Conservation (phyloP, 2,797 vertebrate genomes). For the Tragelaphus eurycerus region DNA sequence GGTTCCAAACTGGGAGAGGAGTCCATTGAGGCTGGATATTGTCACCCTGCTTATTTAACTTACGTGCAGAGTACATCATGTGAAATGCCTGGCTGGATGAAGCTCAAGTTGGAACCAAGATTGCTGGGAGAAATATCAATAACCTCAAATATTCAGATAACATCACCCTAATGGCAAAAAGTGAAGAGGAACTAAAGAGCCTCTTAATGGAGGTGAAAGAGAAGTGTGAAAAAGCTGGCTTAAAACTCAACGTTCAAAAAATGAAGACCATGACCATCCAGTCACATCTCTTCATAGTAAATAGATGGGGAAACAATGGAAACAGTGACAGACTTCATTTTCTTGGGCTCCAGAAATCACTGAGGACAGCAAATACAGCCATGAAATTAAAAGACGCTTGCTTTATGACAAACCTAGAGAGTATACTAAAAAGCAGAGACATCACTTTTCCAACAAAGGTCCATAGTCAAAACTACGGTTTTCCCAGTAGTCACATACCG, state of each 20-base stretch:
- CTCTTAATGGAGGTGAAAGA: neutral
- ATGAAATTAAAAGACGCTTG: neutral
- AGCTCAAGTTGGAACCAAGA: neutral
- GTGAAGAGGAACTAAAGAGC: neutral
- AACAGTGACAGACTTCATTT: neutral
- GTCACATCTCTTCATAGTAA: neutral
- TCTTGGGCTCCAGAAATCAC: neutral
- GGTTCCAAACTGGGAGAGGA: neutral
- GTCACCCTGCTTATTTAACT: neutral
- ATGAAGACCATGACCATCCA: neutral
- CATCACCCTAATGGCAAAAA: neutral
- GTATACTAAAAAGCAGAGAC: neutral
- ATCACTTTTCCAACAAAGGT: neutral
- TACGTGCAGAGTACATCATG: neutral
- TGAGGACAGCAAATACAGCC: neutral
- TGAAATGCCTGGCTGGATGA: neutral
- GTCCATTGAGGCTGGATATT: neutral
- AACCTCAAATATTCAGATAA: neutral
- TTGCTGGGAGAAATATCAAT: accelerated
- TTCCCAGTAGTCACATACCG: neutral
- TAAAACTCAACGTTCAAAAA: neutral
- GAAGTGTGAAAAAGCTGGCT: neutral
- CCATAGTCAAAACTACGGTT: neutral
- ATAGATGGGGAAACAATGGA: neutral
- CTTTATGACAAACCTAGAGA: neutral